Evolutionary conservation across 2,113 vertebrate species (phyloP).

Genomic region (Egretta garzetta): DNA sequence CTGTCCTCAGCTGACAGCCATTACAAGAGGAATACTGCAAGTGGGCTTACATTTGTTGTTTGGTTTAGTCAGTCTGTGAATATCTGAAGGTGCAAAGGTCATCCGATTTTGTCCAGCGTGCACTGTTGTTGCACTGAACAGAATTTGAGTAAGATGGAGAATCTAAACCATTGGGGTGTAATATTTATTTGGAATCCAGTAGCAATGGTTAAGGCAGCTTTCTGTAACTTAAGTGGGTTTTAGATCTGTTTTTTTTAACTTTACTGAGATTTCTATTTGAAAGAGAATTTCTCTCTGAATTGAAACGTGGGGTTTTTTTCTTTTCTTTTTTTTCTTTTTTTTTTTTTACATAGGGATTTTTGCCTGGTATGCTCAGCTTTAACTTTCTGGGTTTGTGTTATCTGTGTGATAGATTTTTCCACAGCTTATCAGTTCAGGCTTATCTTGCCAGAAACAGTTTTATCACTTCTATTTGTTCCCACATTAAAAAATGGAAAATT

Average conservation of each 20-base stretch:
- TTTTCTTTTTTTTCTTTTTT: neutral
- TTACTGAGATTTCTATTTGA: neutral
- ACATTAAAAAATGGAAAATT: conserved; percentile 56
- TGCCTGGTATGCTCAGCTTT: neutral
- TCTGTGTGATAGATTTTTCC: conserved; percentile 43
- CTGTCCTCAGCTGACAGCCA: neutral
- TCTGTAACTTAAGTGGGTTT: neutral
- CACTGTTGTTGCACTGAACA: neutral
- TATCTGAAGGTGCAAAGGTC: neutral
- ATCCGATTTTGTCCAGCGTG: neutral
- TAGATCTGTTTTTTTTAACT: neutral
- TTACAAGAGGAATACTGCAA: neutral
- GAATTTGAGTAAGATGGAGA: neutral
- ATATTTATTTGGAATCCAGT: neutral
- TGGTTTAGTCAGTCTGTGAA: neutral
- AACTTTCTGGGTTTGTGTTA: neutral
- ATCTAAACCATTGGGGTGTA: neutral
- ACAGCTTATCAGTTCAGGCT: conserved; percentile 14
- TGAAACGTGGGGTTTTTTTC: neutral
- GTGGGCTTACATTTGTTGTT: neutral
- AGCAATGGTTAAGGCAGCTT: neutral
- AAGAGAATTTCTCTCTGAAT: neutral
- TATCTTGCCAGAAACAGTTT: conserved; percentile 42
- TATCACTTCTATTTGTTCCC: conserved; percentile 64
- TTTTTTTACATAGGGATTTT: neutral